These are phyloP conservation scores for Meganola albula DNA, from an alignment of 2,888 invertebrate species.

Conservation along the genomic window DNA sequence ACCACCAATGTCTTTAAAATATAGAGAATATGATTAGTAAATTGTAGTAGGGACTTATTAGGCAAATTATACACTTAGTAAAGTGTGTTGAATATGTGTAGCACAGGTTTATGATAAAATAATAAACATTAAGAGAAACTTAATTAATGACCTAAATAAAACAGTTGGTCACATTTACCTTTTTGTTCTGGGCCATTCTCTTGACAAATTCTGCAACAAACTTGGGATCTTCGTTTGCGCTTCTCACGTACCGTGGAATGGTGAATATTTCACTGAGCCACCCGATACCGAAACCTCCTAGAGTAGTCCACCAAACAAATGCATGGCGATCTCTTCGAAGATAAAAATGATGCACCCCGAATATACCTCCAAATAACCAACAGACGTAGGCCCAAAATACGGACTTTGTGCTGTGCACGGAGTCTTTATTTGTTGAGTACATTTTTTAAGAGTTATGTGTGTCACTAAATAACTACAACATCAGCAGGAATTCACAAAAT, in stretches of 20 bases:
- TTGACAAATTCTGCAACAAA: constrained; percentile 80
- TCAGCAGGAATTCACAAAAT: too few species aligned
- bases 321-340: constrained; percentile 92
- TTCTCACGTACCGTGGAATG: constrained; percentile 90
- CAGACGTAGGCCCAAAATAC: constrained; percentile 85
- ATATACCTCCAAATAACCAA: constrained; percentile 92
- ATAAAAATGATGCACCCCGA: constrained; percentile 95
- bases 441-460: too few species aligned
- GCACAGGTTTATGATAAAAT: too few species aligned
- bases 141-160: neutral
- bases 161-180: constrained; percentile 62
- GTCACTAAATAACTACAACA: too few species aligned
- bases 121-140: neutral
- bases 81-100: too few species aligned
- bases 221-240: constrained; percentile 85
- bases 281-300: constrained; percentile 92
- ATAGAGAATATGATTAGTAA: too few species aligned
- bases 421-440: too few species aligned
- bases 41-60: too few species aligned
- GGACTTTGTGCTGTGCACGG: constrained; percentile 67
- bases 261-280: constrained; percentile 91
- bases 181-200: constrained; percentile 79
- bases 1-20: constrained; percentile 29
- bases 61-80: too few species aligned
- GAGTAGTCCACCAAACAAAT: constrained; percentile 91